phyloP scores from a whole-genome alignment of 2,888 invertebrate genomes.

The Petrophora chlorosata region DNA sequence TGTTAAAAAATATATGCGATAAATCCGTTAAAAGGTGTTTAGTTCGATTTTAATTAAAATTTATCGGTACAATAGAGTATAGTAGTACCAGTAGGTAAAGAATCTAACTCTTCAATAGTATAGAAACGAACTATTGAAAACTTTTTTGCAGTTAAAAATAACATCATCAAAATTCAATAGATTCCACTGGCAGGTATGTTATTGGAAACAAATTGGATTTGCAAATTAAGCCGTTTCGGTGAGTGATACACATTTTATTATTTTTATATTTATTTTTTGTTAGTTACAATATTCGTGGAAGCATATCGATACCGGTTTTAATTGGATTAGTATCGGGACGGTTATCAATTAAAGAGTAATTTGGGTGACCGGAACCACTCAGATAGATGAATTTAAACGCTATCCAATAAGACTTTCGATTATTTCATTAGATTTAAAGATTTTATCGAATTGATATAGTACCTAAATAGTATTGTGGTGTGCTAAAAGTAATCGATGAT shows the following conservation, averaged over 20 bases:
- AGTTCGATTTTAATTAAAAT: too few species aligned
- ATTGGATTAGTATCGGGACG: conserved; percentile 30
- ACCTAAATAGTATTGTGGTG: too few species aligned
- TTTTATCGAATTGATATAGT: not conserved
- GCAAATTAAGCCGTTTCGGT: conserved; percentile 54
- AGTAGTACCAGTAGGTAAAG: too few species aligned
- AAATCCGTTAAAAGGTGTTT: too few species aligned
- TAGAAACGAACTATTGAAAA: conserved; percentile 24
- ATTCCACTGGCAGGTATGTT: conserved; percentile 51
- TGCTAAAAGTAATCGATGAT: too few species aligned
- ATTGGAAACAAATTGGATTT: conserved; percentile 58
- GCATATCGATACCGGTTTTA: conserved; percentile 33
- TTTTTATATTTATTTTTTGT: conserved; percentile 34
- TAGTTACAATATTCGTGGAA: conserved; percentile 38
- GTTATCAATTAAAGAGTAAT: conserved; percentile 26
- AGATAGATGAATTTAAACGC: conserved; percentile 8
- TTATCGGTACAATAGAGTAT: too few species aligned
- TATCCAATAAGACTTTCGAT: conserved; percentile 1
- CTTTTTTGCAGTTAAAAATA: conserved; percentile 39
- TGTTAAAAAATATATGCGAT: too few species aligned
- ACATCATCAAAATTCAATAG: conserved; percentile 55
- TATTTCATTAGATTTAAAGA: not conserved
- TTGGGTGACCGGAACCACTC: conserved; percentile 19
- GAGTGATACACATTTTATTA: conserved; percentile 45
- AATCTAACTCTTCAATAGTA: too few species aligned